These are phyloP conservation scores for Chrysolina americana DNA, from an alignment of 2,888 invertebrate genomes.

Conservation along the genomic window DNA sequence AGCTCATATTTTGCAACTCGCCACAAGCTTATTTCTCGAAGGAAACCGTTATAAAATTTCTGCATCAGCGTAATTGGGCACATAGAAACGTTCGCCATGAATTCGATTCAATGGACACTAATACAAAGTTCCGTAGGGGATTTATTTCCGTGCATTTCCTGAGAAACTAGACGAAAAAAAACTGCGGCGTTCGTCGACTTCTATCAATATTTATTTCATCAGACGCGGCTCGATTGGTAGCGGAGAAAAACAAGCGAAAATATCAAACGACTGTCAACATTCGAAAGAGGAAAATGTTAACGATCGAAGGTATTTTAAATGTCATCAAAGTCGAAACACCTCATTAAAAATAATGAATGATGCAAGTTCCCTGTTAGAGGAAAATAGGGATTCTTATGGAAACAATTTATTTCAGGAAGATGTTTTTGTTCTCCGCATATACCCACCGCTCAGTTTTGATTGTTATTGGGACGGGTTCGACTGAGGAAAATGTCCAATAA, in stretches of 20 bases:
- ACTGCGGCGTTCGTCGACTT: constrained; percentile 32
- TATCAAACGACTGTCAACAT: constrained; percentile 26
- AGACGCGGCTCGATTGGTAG: constrained; percentile 35
- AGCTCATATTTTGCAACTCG: background rate
- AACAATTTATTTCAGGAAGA: background rate
- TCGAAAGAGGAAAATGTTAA: constrained; percentile 4
- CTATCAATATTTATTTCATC: constrained; percentile 40
- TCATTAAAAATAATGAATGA: constrained; percentile 5
- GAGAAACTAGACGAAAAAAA: constrained; percentile 13
- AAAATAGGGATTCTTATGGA: background rate
- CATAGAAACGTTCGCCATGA: background rate
- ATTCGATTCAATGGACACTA: background rate
- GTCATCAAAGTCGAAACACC: background rate
- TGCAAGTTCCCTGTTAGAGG: background rate
- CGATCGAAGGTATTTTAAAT: constrained; percentile 7
- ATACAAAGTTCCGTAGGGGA: background rate
- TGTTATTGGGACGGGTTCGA: background rate
- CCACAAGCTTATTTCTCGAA: background rate
- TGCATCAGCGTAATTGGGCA: background rate
- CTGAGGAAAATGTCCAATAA: too few species aligned
- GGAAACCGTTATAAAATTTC: background rate
- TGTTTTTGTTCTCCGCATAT: background rate
- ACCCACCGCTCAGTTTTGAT: background rate
- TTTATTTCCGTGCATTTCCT: background rate
- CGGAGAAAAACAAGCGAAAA: constrained; percentile 37